These are phyloP conservation scores for Harpagoxenus sublaevis DNA, from an alignment of 2,888 invertebrate genomes.

Conservation along the genomic window DNA sequence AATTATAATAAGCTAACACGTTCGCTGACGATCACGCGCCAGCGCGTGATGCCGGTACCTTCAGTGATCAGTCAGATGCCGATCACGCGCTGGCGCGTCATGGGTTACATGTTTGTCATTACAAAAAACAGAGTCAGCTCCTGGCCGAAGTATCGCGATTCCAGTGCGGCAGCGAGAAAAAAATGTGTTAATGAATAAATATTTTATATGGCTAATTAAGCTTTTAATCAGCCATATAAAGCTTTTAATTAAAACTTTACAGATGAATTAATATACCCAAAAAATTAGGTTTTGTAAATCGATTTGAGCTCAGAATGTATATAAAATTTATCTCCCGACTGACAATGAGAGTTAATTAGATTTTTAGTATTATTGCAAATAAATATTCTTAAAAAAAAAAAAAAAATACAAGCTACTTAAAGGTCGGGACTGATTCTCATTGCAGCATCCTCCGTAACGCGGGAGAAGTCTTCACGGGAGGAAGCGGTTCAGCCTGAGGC, in stretches of 20 bases:
- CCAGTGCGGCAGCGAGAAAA: too few species aligned
- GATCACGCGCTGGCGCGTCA: too few species aligned
- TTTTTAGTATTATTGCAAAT: neutral
- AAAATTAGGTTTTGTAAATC: neutral
- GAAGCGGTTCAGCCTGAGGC: slow-evolving; percentile 70
- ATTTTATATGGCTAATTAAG: slow-evolving; percentile 5
- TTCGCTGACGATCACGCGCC: too few species aligned
- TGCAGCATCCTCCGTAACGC: slow-evolving; percentile 73
- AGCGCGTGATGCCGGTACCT: too few species aligned
- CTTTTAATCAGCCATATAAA: too few species aligned
- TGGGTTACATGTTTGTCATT: too few species aligned
- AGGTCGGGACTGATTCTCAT: slow-evolving; percentile 60
- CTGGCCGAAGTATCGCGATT: too few species aligned
- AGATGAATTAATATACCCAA: neutral
- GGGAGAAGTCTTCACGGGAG: slow-evolving; percentile 75
- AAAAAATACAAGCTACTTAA: neutral
- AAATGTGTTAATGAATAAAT: neutral
- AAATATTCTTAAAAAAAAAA: neutral
- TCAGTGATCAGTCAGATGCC: too few species aligned
- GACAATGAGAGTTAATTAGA: neutral
- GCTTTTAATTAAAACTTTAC: neutral
- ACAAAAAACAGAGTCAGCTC: too few species aligned
- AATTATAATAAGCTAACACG: neutral
- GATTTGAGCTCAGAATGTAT: neutral
- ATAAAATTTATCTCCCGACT: neutral